phyloP scores from a whole-genome alignment of 2,113 vertebrate species.

The Aldabrachelys gigantea region DNA sequence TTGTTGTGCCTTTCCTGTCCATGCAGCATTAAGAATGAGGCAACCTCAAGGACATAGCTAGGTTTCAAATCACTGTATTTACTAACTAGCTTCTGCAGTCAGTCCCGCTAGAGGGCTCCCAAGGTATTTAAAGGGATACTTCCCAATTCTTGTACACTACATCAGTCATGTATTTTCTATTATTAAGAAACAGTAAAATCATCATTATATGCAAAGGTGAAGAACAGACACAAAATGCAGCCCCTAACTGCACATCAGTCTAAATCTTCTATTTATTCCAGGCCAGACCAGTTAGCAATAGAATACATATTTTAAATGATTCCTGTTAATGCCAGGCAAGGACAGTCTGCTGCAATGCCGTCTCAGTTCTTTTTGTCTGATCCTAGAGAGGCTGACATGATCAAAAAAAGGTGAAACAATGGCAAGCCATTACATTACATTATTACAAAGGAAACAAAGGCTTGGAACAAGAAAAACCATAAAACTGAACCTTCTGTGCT shows the following conservation, averaged over 20 bases:
- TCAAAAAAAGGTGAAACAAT: neutral
- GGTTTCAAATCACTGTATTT: too few species aligned
- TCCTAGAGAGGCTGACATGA: neutral
- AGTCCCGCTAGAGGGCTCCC: neutral
- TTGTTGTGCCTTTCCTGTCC: too few species aligned
- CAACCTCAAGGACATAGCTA: too few species aligned
- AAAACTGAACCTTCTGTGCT: neutral
- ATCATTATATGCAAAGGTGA: neutral
- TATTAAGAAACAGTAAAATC: neutral
- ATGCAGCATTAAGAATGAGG: too few species aligned
- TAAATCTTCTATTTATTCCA: neutral
- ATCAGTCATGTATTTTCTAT: neutral
- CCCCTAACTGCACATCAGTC: neutral
- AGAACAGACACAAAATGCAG: neutral
- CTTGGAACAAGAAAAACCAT: neutral
- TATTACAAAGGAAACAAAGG: neutral
- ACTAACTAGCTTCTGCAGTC: too few species aligned
- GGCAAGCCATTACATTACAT: neutral
- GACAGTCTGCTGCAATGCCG: neutral
- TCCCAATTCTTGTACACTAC: too few species aligned
- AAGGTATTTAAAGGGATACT: neutral
- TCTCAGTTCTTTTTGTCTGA: neutral
- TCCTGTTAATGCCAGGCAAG: neutral
- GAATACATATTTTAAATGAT: neutral
- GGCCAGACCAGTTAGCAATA: neutral